Conservation (phyloP, 1,140 invertebrate genomes). For the Halesus radiatus region DNA sequence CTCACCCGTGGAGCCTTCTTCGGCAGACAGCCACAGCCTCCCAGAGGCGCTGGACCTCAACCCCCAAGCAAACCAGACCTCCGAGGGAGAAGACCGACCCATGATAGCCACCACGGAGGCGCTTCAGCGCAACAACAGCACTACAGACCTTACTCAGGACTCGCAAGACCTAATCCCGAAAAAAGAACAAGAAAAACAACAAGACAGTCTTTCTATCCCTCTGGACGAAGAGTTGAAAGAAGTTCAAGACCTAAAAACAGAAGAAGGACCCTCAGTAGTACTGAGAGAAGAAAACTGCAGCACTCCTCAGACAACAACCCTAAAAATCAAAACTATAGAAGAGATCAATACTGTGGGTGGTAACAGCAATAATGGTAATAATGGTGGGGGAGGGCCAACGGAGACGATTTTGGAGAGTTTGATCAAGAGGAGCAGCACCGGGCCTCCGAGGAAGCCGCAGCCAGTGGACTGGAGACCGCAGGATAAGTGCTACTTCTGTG, state of each 20-base stretch:
- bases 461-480: conserved; percentile 87
- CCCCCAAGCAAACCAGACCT: conserved; percentile 37
- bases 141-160: conserved; percentile 52
- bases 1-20: conserved; percentile 43
- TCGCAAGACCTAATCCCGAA: conserved; percentile 27
- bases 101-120: conserved; percentile 55
- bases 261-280: conserved; percentile 49
- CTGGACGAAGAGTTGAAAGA: conserved; percentile 42
- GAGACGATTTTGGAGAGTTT: conserved; percentile 66
- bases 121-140: conserved; percentile 53
- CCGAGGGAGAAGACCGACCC: conserved; percentile 40
- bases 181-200: conserved; percentile 39
- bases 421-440: conserved; percentile 63
- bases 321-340: conserved; percentile 69
- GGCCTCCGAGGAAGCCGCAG: conserved; percentile 61
- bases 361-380: conserved; percentile 37
- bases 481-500: conserved; percentile 90
- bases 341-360: conserved; percentile 63
- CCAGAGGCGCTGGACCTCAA: conserved; percentile 36
- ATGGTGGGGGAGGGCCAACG: conserved; percentile 55
- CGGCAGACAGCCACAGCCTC: conserved; percentile 33
- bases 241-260: conserved; percentile 50
- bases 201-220: conserved; percentile 11
- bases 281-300: conserved; percentile 49
- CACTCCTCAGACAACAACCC: conserved; percentile 57